These are phyloP conservation scores for Neoaliturus tenellus DNA, from an alignment of 2,888 invertebrate species.

Conservation along the genomic window DNA sequence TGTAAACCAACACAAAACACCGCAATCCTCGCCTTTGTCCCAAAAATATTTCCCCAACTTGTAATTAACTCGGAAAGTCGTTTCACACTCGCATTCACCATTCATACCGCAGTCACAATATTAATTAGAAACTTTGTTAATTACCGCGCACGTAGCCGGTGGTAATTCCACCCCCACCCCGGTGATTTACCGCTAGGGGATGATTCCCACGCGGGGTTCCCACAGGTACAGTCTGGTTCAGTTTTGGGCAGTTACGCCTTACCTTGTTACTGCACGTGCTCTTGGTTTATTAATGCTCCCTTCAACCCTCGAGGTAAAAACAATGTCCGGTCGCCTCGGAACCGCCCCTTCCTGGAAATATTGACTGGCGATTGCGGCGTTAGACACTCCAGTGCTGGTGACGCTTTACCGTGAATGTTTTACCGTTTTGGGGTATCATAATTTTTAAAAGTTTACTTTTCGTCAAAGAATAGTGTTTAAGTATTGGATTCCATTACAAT, in stretches of 20 bases:
- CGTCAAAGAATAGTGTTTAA: no score
- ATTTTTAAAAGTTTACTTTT: no score
- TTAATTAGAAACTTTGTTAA: constrained; percentile 46
- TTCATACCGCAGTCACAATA: constrained; percentile 18
- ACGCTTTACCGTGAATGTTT: no score
- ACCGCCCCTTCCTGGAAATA: constrained; percentile 7
- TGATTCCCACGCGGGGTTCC: constrained; percentile 26
- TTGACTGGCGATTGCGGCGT: constrained; percentile 10
- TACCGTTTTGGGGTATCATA: no score
- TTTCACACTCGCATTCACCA: not conserved
- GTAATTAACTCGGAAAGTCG: not conserved
- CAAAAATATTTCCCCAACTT: not conserved
- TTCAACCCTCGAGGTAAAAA: constrained; percentile 50
- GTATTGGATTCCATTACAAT: no score
- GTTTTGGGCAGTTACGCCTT: constrained; percentile 7
- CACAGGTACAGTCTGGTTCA: not conserved
- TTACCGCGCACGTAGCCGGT: not conserved
- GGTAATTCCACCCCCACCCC: constrained; percentile 20
- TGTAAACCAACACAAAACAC: no score
- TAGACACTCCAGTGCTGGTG: no score
- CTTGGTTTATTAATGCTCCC: constrained; percentile 57
- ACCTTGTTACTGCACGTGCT: constrained; percentile 49
- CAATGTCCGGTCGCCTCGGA: constrained; percentile 51
- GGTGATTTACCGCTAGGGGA: constrained; percentile 8
- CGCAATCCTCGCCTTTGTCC: no score